These are phyloP conservation scores for Podarcis raffonei DNA, from an alignment of 2,113 vertebrate species.

Conservation along the genomic window DNA sequence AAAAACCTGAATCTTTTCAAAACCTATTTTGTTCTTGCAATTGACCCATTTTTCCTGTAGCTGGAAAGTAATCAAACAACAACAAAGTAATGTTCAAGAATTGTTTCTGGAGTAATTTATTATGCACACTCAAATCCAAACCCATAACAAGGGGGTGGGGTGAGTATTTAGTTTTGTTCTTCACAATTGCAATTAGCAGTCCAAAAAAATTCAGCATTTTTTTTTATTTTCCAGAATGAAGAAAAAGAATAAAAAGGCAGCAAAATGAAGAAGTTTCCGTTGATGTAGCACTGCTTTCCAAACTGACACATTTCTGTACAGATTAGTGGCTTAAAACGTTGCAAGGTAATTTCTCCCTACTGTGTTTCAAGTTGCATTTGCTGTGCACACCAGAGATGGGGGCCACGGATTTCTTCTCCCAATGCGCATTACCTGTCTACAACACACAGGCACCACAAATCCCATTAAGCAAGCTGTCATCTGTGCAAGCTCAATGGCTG, in stretches of 20 bases:
- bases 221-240: slow-evolving; percentile 74
- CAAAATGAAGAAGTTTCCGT: slow-evolving; percentile 68
- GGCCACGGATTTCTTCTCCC: no score
- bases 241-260: slow-evolving; percentile 74
- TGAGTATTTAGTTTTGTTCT: slow-evolving; percentile 65
- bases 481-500: no score
- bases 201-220: slow-evolving; percentile 85
- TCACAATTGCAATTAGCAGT: slow-evolving; percentile 75
- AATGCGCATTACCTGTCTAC: no score
- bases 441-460: no score
- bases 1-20: slow-evolving; percentile 47
- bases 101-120: slow-evolving; percentile 63
- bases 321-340: no score
- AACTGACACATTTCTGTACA: slow-evolving; percentile 34
- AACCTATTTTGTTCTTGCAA: slow-evolving; percentile 56
- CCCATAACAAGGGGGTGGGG: slow-evolving; percentile 59
- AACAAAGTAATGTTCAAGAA: slow-evolving; percentile 64
- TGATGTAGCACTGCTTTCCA: slow-evolving; percentile 52
- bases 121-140: slow-evolving; percentile 69
- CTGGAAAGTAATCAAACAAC: slow-evolving; percentile 66
- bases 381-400: no score
- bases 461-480: no score
- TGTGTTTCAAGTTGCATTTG: no score
- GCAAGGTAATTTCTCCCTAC: no score
- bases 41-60: slow-evolving; percentile 67